Evolutionary conservation across 1,140 invertebrate species (phyloP).

Genomic region (Rhopalosiphum maidis): DNA sequence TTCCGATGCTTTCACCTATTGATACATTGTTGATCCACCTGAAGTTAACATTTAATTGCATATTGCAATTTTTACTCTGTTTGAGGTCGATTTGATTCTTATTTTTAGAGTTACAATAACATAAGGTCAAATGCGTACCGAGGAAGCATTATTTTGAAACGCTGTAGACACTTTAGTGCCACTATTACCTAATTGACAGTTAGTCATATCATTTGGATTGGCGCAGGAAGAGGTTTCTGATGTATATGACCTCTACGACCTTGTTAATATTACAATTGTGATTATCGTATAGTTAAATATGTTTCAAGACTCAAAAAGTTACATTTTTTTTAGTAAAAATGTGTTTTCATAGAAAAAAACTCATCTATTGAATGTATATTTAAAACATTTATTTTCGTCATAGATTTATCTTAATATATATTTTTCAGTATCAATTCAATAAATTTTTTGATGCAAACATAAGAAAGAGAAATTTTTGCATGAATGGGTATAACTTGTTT

Average conservation of each 20-base stretch:
- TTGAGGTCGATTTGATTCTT: background rate
- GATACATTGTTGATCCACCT: background rate
- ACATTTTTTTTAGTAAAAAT: background rate
- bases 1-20: background rate
- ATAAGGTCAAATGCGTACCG: background rate
- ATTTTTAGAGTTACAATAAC: slow-evolving; percentile 29
- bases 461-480: slow-evolving; percentile 9
- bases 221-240: background rate
- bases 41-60: background rate
- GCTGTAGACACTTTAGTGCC: background rate
- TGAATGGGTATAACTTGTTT: background rate
- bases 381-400: too few relatives aligned
- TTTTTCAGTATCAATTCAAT: background rate
- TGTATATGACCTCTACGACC: slow-evolving; percentile 20
- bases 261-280: background rate
- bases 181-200: slow-evolving; percentile 35
- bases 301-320: background rate
- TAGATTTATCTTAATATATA: background rate
- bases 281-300: background rate
- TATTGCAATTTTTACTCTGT: background rate
- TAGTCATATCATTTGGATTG: slow-evolving; percentile 17
- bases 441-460: background rate
- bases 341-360: background rate
- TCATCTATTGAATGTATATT: background rate
- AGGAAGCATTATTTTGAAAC: slow-evolving; percentile 14